Conservation (phyloP, 2,888 invertebrate species). For the Taphrorychus bicolor region DNA sequence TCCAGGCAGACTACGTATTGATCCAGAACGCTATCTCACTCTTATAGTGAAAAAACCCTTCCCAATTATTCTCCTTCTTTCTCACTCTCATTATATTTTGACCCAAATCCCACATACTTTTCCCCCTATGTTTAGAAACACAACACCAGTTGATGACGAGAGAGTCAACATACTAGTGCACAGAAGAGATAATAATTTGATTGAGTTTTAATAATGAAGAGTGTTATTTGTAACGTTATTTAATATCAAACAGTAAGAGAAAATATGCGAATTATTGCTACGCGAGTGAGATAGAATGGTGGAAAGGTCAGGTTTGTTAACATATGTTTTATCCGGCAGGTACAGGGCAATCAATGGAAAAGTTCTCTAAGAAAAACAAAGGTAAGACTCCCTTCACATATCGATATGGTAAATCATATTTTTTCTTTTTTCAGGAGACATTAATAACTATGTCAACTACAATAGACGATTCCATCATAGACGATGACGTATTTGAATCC, state of each 20-base stretch:
- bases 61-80: not conserved
- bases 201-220: not conserved
- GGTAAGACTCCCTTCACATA: not conserved
- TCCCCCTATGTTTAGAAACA: not conserved
- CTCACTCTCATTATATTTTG: not conserved
- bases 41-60: not conserved
- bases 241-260: no score
- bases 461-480: constrained; percentile 78
- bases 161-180: not conserved
- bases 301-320: not conserved
- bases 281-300: not conserved
- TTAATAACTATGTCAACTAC: constrained; percentile 3
- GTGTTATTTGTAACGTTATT: not conserved
- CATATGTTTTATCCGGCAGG: not conserved
- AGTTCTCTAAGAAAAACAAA: not conserved
- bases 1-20: not conserved
- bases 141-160: not conserved
- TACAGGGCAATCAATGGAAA: not conserved
- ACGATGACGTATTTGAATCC: constrained; percentile 84
- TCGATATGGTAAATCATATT: not conserved
- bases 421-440: not conserved
- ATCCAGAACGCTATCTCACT: not conserved
- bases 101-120: not conserved
- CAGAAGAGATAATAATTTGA: not conserved
- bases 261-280: not conserved